Conservation (phyloP, 2,888 invertebrate species). For the Zootermopsis nevadensis region DNA sequence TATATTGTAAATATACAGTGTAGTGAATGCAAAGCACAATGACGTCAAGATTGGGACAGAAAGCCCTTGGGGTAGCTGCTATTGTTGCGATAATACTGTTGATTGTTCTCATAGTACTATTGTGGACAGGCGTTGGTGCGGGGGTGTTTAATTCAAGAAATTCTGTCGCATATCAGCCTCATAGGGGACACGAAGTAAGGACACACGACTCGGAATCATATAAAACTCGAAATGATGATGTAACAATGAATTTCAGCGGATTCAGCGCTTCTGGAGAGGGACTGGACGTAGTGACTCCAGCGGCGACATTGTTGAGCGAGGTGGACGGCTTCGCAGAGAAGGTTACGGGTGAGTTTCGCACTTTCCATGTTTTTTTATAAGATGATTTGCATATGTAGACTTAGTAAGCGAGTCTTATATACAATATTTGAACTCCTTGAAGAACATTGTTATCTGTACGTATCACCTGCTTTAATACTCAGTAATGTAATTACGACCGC, state of each 20-base stretch:
- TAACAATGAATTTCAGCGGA: background rate
- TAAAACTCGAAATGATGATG: background rate
- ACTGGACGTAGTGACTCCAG: background rate
- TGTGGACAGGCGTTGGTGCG: conserved; percentile 52
- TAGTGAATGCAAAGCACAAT: conserved; percentile 22
- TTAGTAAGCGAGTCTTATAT: too few species aligned
- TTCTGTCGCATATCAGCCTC: background rate
- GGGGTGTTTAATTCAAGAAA: conserved; percentile 44
- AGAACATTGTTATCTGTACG: too few species aligned
- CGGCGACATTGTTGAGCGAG: conserved; percentile 12
- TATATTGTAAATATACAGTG: background rate
- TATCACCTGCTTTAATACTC: too few species aligned
- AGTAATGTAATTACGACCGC: too few species aligned
- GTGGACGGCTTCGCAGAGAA: conserved; percentile 50
- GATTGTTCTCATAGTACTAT: conserved; percentile 48
- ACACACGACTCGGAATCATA: background rate
- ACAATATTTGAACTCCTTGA: too few species aligned
- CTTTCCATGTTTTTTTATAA: too few species aligned
- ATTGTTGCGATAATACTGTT: conserved; percentile 46
- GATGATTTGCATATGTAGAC: too few species aligned
- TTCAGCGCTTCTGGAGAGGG: background rate
- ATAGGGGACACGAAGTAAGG: background rate
- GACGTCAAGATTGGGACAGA: conserved; percentile 49
- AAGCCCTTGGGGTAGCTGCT: conserved; percentile 48
- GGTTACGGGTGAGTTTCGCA: conserved; percentile 22